phyloP scores from a whole-genome alignment of 2,888 invertebrate species.

The Sinopyrophorus schimmeli region DNA sequence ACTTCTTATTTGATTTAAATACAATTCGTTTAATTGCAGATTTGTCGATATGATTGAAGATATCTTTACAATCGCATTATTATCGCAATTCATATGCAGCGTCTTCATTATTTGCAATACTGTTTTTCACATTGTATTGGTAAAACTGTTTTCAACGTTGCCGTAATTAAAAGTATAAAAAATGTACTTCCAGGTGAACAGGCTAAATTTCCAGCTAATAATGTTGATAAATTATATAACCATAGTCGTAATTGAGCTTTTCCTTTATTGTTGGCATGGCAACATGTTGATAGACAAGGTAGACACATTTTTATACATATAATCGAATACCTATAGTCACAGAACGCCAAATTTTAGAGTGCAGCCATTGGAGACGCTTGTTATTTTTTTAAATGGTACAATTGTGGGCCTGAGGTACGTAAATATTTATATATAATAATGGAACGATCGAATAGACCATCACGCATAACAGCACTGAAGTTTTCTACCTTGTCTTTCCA shows the following conservation, averaged over 20 bases:
- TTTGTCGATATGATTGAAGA: too few relatives aligned
- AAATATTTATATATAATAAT: slow-evolving; percentile 31
- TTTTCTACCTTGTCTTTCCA: slow-evolving; percentile 18
- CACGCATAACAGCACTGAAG: slow-evolving; percentile 18
- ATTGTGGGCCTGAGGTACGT: slow-evolving; percentile 12
- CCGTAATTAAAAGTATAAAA: background rate
- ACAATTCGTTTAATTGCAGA: too few relatives aligned
- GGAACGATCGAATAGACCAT: slow-evolving; percentile 33
- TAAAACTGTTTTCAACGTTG: slow-evolving; percentile 1
- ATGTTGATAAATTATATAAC: slow-evolving; percentile 4
- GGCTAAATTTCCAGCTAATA: background rate
- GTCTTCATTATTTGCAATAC: too few relatives aligned
- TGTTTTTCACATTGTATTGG: too few relatives aligned
- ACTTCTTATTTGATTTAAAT: too few relatives aligned
- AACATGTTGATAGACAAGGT: slow-evolving; percentile 29
- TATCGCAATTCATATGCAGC: too few relatives aligned
- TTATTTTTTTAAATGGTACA: slow-evolving; percentile 30
- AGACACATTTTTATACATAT: too few relatives aligned
- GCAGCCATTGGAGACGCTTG: slow-evolving; percentile 28
- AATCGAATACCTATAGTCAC: too few relatives aligned
- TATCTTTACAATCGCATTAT: too few relatives aligned
- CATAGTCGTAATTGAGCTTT: background rate
- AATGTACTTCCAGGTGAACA: background rate
- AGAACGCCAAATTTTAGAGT: too few relatives aligned
- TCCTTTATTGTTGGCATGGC: slow-evolving; percentile 21